Evolutionary conservation across 2,113 vertebrate genomes (phyloP), one percentile per base, ranked within the genome.

Genomic region (Scortum barcoo): DNA sequence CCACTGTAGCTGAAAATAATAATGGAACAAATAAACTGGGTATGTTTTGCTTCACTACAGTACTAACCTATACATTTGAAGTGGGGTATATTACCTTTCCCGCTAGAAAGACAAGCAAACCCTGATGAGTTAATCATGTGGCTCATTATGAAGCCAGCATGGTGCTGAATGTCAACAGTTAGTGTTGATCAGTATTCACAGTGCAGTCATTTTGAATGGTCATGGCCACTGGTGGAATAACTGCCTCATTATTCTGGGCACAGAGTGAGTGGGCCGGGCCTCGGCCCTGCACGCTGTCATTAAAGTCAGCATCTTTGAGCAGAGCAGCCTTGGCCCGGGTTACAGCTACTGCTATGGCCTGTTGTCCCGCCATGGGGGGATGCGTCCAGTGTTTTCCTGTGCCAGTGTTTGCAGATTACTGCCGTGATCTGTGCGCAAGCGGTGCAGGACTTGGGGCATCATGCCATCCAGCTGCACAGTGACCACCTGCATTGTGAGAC

Each of bases 401-500:
- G 78, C 63, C 77, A 69, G 38, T 78, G 76, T 90, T 78, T 83
- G 83, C 82, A 88, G 81, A 88, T 86, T 92, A 85, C 74, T 38
- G 36, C 51, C 20, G 65, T 76, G 74, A 89, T 86, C 90, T 63
- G 70, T 61, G 78, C 33, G 42, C 67, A 65, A 62, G 71, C 83
- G 90, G 79, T 71, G 70, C 65, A 79, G 67, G 0, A 26, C 50
- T 72, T 20, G 3, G 76, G 80, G 85, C 70, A 67, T n/a, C 5
- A 40, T 53, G 86, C 90, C 89, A 90, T 80, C 63, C 72, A 72
- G 63, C 76, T 33, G n/a, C 73, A 83, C 60, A 69, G 68, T 79
- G 92, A 90, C 91, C 93, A 92, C 88, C 93, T 90, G 90, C 86
- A 84, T 80, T 80, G 72, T 85, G 78, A 84, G 42, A 70, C 66